Percentiles rank a stretch among this genome's conserved stretches.
Evolutionary conservation across 2,888 invertebrate genomes (phyloP).

Genomic region (Cinara cedri): DNA sequence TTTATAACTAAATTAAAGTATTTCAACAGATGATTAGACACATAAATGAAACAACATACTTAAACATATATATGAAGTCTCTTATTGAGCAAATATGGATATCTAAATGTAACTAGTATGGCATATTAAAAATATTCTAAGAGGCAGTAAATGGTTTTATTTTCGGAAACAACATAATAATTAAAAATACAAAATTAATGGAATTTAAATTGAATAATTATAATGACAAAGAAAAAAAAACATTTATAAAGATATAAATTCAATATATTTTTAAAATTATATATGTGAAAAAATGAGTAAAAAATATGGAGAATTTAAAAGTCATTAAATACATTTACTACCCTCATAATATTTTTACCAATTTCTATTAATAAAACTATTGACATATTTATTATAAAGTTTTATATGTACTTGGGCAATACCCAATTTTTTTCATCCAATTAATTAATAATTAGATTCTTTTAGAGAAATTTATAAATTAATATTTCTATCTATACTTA

Average conservation of each 20-base stretch:
- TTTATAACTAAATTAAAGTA: not conserved
- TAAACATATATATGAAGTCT: constrained; percentile 16
- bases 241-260: not conserved
- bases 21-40: not conserved
- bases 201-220: no score
- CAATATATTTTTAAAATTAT: not conserved
- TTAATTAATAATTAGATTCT: no score
- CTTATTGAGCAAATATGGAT: constrained; percentile 40
- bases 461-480: no score
- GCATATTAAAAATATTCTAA: constrained; percentile 2
- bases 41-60: not conserved
- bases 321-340: no score
- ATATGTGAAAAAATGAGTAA: not conserved
- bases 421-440: no score
- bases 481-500: no score
- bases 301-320: no score
- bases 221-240: no score
- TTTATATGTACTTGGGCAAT: no score
- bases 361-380: no score
- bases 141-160: constrained; percentile 16
- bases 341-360: no score
- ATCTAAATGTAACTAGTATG: constrained; percentile 2
- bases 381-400: no score
- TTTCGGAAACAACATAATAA: not conserved
- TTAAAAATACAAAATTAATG: not conserved